Evolutionary conservation across 2,797 vertebrate species (phyloP).

Genomic region (Hyperoplus lanceolatus): DNA sequence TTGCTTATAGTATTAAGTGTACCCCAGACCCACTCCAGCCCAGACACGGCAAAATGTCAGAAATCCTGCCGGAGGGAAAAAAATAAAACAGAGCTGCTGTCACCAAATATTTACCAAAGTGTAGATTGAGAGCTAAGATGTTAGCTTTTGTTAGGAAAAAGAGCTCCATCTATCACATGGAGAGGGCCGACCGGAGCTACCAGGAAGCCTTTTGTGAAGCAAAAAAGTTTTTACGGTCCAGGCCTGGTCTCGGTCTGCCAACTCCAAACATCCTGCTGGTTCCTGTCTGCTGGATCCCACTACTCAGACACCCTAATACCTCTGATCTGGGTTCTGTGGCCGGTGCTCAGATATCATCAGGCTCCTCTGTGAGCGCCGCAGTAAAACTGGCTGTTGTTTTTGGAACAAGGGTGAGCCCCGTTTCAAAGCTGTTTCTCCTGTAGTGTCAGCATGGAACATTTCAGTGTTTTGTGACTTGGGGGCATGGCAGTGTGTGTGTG

Average conservation of each 20-base stretch:
- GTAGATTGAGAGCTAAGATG: constrained; percentile 45
- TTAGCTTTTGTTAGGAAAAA: constrained; percentile 32
- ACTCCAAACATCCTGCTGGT: constrained; percentile 55
- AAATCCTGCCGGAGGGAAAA: constrained; percentile 48
- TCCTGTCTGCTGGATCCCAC: constrained; percentile 55
- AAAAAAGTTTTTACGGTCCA: constrained; percentile 41
- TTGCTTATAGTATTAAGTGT: background rate
- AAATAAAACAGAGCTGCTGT: constrained; percentile 57
- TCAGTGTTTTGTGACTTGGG: constrained; percentile 52
- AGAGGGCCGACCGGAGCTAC: constrained; percentile 23
- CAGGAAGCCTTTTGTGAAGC: constrained; percentile 25
- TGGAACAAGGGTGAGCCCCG: constrained; percentile 44
- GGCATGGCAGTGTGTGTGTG: constrained; percentile 24
- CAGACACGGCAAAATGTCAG: constrained; percentile 30
- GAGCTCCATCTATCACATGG: constrained; percentile 41
- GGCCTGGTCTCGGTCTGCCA: constrained; percentile 44
- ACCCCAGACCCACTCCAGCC: constrained; percentile 28
- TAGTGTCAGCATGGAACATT: constrained; percentile 58
- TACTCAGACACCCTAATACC: constrained; percentile 49
- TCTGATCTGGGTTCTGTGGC: constrained; percentile 73
- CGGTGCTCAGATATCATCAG: constrained; percentile 70
- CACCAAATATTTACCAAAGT: constrained; percentile 69
- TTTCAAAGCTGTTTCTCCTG: constrained; percentile 61
- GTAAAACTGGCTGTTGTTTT: constrained; percentile 69
- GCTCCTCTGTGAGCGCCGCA: constrained; percentile 52